Evolutionary conservation across 2,888 invertebrate genomes (phyloP), one percentile per base, ranked within the genome.

Genomic region (Leptinotarsa haldemani): DNA sequence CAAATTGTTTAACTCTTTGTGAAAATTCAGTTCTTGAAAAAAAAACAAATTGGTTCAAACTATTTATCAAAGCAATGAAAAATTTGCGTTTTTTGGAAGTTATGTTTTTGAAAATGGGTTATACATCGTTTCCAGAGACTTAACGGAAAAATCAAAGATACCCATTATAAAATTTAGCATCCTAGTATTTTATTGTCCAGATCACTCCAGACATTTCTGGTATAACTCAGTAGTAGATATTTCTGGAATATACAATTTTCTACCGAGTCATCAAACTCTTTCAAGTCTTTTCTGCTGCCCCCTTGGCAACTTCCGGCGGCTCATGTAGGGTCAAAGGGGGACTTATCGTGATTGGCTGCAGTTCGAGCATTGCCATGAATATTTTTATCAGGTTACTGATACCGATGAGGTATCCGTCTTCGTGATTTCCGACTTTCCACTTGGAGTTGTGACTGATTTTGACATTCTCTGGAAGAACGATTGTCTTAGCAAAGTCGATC

Each of bases 401-500:
- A 75, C 98, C 98, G 78, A 95, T 95, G 80, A 97, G 90, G 88
- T 97, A 98, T 77, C 98, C 98, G 85, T 98, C 98, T 89, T 98
- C 98, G 85, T 97, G 97, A 88, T 97, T 98, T 58, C 97, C 97
- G 75, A 97, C 97, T 84, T 93, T 93, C 98, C 98, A 98, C 69
- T 93, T 92, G 25, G 93, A 91, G 77, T 91, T 91, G 87, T 98
- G 98, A 83, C 93, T 91, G 74, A 97, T 95, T 53, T 87, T 89
- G 75, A 94, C 88, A 76, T 93, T 91, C 1, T 91, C 90, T 0
- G 97, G 95, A 52, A 98, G 90, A 16, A 93, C 91, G 64, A 96
- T 91, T 0, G 97, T 97, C 89, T 99, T 99, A 65, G 98, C 98
- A 86, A 99, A 99, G 88, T 99, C 98, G 80, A 99, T 99, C 89